Evolutionary conservation across 53 echinoderm and acorn worm species (phyloP), one percentile per base, ranked within the genome.

Genomic region (Apostichopus leukothele): DNA sequence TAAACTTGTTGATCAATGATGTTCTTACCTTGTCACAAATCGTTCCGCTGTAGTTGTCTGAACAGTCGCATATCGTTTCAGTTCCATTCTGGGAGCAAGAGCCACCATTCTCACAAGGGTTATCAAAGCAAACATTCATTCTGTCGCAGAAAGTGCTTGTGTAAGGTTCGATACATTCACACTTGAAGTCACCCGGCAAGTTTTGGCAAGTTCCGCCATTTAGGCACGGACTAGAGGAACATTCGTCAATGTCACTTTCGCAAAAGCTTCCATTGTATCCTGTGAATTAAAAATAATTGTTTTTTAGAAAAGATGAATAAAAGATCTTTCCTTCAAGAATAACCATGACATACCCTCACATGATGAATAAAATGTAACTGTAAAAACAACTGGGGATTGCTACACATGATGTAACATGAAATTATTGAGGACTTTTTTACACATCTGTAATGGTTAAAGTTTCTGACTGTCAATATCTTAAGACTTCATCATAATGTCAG

Each of bases 191-290:
- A 9, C 94, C 94, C 1, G 77, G 74, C 9, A 13, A 51, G 84
- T 98, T 94, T 27, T 12, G 5, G 60, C 99, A 98, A 14, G 90
- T 91, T 16, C 92, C 99, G 13, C 91, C 91, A 60, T 98, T 96
- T 7, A 21, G 86, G 53, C 76, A 84, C 7, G 89, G 75, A 73
- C 73, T 60, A 10, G 25, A 39, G 7, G 23, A 23, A 52, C 99
- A 98, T 80, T 98, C 95, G 59, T 93, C 55, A 16, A 96, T 53
- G 52, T 98, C 96, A 5, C 23, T 76, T 1, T 89, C 83, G 76
- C 99, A 98, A 55, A 19, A 75, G 52, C 20, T 84, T 1, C 99
- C 99, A 53, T 93, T 79, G 86, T 88, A 96, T 61, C 96, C 96
- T 96, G 83, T 59, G 67, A 6, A 61, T 12, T 21, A 57, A 22